These are phyloP conservation scores for Phalacrocorax carbo DNA, from an alignment of 2,113 vertebrate genomes.

Conservation along the genomic window DNA sequence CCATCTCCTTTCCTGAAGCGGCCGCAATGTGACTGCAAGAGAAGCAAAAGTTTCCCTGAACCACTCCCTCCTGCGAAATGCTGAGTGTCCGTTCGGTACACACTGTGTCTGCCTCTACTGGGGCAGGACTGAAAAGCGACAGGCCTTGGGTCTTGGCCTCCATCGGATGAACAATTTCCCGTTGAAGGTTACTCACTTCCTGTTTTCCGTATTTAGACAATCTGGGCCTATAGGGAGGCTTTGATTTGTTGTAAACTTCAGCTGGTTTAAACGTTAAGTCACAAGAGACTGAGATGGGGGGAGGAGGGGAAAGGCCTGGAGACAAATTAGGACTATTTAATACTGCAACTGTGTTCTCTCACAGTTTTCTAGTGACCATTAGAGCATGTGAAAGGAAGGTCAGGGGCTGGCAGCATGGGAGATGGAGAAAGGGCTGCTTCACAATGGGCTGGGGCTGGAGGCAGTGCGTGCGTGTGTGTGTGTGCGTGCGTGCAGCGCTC, in stretches of 20 bases:
- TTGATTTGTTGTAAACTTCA: conserved; percentile 72
- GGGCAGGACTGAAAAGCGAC: conserved; percentile 14
- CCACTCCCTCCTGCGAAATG: neutral
- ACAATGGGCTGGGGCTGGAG: neutral
- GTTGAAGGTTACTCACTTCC: conserved; percentile 84
- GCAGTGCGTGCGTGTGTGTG: neutral
- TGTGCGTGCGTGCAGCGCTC: neutral
- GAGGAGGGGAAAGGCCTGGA: conserved; percentile 32
- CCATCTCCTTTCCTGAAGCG: neutral
- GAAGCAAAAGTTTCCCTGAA: neutral
- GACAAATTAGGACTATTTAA: conserved; percentile 27
- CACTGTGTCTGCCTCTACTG: neutral
- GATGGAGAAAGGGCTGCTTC: neutral
- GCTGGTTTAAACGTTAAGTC: conserved; percentile 70
- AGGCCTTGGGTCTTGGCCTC: conserved; percentile 64
- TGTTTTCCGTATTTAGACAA: conserved; percentile 80
- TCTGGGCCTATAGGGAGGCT: conserved; percentile 67
- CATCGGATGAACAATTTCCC: conserved; percentile 87
- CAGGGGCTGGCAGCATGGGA: conserved; percentile 11
- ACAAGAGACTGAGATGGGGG: neutral
- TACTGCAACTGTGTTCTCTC: neutral
- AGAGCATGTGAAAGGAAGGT: conserved; percentile 45
- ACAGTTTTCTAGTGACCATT: neutral
- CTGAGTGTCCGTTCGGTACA: neutral
- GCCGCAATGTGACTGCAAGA: rapidly evolving